phyloP scores from a whole-genome alignment of 2,797 vertebrate species.

The Xenops minutus region DNA sequence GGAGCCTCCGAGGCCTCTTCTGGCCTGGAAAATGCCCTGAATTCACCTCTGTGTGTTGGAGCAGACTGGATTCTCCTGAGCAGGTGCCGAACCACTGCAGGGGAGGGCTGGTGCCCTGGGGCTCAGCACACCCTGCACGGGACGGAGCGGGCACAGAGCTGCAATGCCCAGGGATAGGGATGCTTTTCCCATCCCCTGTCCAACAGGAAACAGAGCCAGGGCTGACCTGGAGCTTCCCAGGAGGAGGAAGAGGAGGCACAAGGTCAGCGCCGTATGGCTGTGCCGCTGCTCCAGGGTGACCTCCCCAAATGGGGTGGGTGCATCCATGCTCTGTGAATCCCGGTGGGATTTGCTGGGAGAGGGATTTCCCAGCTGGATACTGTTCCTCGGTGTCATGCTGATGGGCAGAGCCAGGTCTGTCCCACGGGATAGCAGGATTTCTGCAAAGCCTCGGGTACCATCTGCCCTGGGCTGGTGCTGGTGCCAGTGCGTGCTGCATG shows the following conservation, averaged over 20 bases:
- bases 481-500: not conserved
- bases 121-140: fast-evolving
- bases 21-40: not conserved
- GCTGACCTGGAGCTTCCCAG: not conserved
- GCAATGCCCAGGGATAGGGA: not conserved
- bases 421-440: fast-evolving
- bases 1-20: not conserved
- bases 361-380: not conserved
- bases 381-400: fast-evolving
- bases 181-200: not conserved
- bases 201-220: not conserved
- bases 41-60: not conserved
- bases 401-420: not conserved
- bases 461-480: not conserved
- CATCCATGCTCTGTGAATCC: fast-evolving
- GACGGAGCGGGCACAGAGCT: fast-evolving
- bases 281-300: not conserved
- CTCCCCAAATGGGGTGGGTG: fast-evolving
- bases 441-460: not conserved
- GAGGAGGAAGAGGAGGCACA: not conserved
- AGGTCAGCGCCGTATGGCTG: fast-evolving
- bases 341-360: not conserved
- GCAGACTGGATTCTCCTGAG: not conserved
- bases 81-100: not conserved
- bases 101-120: not conserved